Base-by-base conservation (phyloP, 2,797 vertebrate genomes). In the Sciurus vulgaris region DNA sequence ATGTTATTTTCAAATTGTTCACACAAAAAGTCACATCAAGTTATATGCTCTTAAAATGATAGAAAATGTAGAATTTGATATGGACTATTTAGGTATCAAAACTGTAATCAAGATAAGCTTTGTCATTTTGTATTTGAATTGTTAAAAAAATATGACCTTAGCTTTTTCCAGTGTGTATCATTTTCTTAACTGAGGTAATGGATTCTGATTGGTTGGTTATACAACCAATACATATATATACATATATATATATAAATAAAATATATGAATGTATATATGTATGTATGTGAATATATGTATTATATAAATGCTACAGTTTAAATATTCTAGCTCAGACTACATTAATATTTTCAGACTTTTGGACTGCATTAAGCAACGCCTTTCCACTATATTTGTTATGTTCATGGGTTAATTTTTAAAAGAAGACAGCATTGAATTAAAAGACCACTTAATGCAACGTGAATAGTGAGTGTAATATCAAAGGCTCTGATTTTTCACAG, bases 111-210 rank as follows among this genome's bases (percentile, higher is more conserved):
- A 97, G 93, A 97, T 91, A 97, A 95, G 35, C 96, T 95, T 84
- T 81, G 81, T 87, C 83, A 95, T 97, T 98, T 97, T 96, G 77
- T 92, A 76, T 97, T 98, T 97, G 73, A 88, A 93, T 97, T 95
- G 74, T 97, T 98, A 92, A 95, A 93, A 97, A 97, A 96, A 97
- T 74, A 82, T 93, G 74, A 96, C 70, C 47, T 97, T 94, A 89
- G 69, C 35, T 82, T n/a, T n/a, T 77, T 44, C 11, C 63, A 85
- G 17, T 44, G 96, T 97, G 97, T 97, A 96, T 95, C 91, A 97
- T 97, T 98, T 96, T 97, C 86, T 93, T 97, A 96, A 96, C 95
- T 96, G 97, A 97, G 96, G 95, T 97, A 96, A 94, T 96, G 96
- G 94, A 96, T 97, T 96, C 96, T 90, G 97, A 98, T 98, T 98